phyloP scores from a whole-genome alignment of 2,797 vertebrate genomes.

The Streptopelia turtur region DNA sequence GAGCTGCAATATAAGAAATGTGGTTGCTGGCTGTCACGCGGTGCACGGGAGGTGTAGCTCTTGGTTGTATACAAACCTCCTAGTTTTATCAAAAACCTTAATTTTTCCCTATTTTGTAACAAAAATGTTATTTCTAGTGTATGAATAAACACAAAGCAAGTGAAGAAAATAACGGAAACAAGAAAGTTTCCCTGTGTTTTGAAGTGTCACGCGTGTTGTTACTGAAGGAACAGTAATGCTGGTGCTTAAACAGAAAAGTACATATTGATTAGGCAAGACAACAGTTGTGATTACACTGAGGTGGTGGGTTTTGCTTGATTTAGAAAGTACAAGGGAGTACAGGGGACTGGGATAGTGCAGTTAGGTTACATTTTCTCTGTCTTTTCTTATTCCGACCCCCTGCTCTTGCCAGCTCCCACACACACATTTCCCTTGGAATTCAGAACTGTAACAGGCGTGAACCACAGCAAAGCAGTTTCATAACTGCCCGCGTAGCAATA shows the following conservation, averaged over 20 bases:
- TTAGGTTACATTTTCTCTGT: not conserved
- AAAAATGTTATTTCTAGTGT: not conserved
- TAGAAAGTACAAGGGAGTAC: not conserved
- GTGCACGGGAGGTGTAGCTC: not conserved
- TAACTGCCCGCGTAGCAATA: not conserved
- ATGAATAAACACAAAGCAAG: not conserved
- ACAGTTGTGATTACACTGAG: not conserved
- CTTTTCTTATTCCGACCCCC: not conserved
- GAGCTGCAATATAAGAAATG: not conserved
- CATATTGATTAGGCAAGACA: not conserved
- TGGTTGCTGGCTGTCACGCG: not conserved
- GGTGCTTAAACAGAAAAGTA: not conserved
- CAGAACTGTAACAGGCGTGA: not conserved
- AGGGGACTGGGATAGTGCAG: not conserved
- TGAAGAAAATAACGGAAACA: not conserved
- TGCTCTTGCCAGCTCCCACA: rapidly evolving
- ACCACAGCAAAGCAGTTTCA: not conserved
- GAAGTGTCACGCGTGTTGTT: not conserved
- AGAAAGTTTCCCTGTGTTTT: not conserved
- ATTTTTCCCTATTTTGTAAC: not conserved
- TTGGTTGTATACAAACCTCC: not conserved
- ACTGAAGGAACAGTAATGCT: not conserved
- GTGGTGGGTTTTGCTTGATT: not conserved
- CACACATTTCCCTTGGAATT: not conserved
- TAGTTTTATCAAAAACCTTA: not conserved